Evolutionary conservation across 2,113 vertebrate species (phyloP).

Genomic region (Salvelinus sp.): DNA sequence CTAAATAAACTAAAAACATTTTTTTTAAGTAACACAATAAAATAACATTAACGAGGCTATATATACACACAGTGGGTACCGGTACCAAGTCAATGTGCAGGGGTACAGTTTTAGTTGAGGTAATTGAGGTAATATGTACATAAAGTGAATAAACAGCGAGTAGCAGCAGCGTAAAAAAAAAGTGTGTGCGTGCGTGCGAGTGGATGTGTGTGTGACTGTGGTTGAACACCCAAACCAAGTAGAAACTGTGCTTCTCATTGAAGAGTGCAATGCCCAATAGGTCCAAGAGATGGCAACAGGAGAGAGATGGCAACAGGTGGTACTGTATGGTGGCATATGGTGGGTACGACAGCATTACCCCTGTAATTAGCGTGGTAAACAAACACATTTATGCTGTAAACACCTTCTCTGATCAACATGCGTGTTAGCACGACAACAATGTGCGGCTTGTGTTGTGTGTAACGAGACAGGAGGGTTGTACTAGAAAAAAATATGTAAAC

Average conservation of each 20-base stretch:
- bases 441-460: background rate
- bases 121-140: no score
- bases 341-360: background rate
- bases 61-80: conserved; percentile 9
- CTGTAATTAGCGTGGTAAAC: background rate
- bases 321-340: background rate
- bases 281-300: conserved; percentile 11
- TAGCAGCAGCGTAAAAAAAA: no score
- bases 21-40: no score
- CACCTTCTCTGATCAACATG: background rate
- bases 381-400: background rate
- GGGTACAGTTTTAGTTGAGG: no score
- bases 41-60: no score
- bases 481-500: no score
- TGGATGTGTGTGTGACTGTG: conserved; percentile 9
- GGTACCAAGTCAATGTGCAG: no score
- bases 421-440: background rate
- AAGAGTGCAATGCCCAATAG: background rate
- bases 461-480: background rate
- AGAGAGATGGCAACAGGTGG: background rate
- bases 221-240: background rate
- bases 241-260: background rate
- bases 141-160: no score
- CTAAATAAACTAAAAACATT: no score
- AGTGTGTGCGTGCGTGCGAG: no score